Conservation (phyloP, 2,113 vertebrate genomes). For the Eidolon helvum region DNA sequence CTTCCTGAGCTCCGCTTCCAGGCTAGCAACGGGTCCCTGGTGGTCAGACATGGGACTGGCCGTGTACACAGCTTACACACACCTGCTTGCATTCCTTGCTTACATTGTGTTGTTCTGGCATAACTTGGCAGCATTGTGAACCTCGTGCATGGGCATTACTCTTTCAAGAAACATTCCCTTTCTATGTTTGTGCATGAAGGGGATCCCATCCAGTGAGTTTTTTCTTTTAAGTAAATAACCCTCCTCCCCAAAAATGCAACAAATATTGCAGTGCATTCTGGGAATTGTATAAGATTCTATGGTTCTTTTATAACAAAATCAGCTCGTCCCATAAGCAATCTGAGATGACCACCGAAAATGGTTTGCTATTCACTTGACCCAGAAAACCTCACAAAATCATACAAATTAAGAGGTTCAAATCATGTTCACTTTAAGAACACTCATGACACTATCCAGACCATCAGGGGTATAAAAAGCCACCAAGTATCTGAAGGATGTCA, state of each 20-base stretch:
- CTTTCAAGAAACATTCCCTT: background rate
- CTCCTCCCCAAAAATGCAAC: background rate
- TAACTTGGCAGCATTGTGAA: background rate
- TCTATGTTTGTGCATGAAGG: background rate
- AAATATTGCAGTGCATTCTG: background rate
- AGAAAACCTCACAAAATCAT: background rate
- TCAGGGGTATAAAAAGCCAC: too few relatives aligned
- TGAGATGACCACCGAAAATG: background rate
- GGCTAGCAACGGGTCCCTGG: too few relatives aligned
- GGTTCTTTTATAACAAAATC: background rate
- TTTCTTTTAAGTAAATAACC: slow-evolving; percentile 13
- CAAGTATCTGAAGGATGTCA: too few relatives aligned
- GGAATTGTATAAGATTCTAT: background rate
- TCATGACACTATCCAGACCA: too few relatives aligned
- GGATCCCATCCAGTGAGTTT: background rate
- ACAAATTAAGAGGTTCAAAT: too few relatives aligned
- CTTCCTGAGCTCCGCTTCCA: background rate
- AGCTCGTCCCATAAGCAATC: background rate
- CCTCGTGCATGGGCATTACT: background rate
- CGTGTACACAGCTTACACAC: rapidly evolving
- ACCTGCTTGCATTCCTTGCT: rapidly evolving
- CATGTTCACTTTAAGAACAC: too few relatives aligned
- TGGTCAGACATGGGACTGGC: rapidly evolving
- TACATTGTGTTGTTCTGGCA: background rate
- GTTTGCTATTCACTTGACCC: background rate